Evolutionary conservation across 2,888 invertebrate species (phyloP), one percentile per base, ranked within the genome.

Genomic region (Drosophila subsilvestris): DNA sequence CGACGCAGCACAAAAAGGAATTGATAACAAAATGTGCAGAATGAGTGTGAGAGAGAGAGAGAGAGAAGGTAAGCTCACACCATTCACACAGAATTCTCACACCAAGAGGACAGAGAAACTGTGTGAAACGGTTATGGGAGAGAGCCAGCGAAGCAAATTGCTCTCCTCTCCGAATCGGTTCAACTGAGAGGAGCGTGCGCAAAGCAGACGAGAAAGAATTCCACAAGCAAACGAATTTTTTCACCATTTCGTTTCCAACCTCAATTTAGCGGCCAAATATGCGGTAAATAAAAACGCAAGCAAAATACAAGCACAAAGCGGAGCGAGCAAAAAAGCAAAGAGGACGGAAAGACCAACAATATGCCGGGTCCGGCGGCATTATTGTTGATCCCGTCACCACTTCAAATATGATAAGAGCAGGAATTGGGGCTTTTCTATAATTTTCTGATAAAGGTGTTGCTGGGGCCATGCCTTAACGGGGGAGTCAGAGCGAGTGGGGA

Each of bases 71-170:
- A 47, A 44, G 42, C 45, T 50, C 10, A 18, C 62, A 43, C 44
- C 56, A 60, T 43, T 22, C 66, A 58, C 14, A 61, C 49, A 49
- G 63, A 63, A 63, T 49, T 48, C 58, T 55, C 63, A 63, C 62
- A 63, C 29, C 62, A 63, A n/a, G 48, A 43, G 65, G 18, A 42
- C 54, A 42, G 32, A n/a, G 65, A 76, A 86, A 80, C 81, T 85
- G 84, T 88, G 84, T 88, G 88, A 85, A 86, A 77, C 84, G 84
- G 84, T 85, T 75, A 79, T 65, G 57, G 6, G 65, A 66, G 74
- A 69, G 74, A 55, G 14, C 25, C 25, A 37, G 14, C 48, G 12
- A 9, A 2, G 27, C 27, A 9, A 32, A 32, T 2, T 25, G 27
- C 29, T 25, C 50, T 29, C 50, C 7, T 32, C 50, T 32, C 25